Evolutionary conservation across 2,113 vertebrate genomes (phyloP), one percentile per base, ranked within the genome.

Genomic region (Acrocephalus kingi): DNA sequence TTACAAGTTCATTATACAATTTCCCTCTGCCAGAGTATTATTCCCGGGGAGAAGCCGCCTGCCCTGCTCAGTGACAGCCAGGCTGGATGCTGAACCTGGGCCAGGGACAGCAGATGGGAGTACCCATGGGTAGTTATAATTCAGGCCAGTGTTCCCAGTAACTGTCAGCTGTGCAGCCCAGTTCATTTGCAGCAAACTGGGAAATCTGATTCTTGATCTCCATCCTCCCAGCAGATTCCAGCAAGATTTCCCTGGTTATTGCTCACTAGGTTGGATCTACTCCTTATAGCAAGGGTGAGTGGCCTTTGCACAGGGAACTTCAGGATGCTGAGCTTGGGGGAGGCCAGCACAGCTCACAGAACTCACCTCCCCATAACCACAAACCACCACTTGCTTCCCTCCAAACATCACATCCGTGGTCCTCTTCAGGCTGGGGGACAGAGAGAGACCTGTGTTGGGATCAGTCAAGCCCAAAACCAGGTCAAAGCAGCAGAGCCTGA

Each of bases 401-500:
- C 99, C 99, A 97, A 99, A 99, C 99, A 99, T 99, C 92, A 99
- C 99, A 96, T 99, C 99, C 19, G 99, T 99, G 94, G 99, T 99
- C 97, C 99, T 99, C 98, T 99, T 99, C 97, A 99, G 98, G 89
- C 99, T 99, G 96, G 72, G 96, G 91, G 96, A 97, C 64, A 97
- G 71, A 97, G 95, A 92, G 83, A 95, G 63, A 98, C 74, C 85
- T 51, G 84, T 66, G 91, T 90, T 93, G 94, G 94, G 72, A 94
- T 95, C 84, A 88, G 89, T 63, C 82, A 64, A 74, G 84, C 66
- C 91, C 73, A 13, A 30, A n/a, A 31, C n/a, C 83, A 71, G 54
- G 45, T 48, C 39, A 28, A 61, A 64, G 68, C 91, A 67, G 74
- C 67, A 20, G 37, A 79, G 84, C 84, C 58, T 30, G 2, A 45